A percentile compares a stretch with the other conserved stretches of the same genome.
These are phyloP conservation scores for Heliconius hortense DNA, from an alignment of 2,888 invertebrate genomes.

Conservation along the genomic window DNA sequence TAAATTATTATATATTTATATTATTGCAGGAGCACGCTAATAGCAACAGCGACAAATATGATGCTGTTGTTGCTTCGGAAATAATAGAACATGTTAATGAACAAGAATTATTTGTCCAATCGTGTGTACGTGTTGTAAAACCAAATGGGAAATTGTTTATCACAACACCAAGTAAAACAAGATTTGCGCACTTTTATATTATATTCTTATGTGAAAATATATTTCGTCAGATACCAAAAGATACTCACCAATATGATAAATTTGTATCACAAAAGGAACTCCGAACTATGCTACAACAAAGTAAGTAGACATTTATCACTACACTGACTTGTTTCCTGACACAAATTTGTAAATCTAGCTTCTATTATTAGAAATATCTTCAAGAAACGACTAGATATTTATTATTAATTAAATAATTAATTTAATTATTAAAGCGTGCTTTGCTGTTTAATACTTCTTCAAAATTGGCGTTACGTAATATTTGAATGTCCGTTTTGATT, in stretches of 20 bases:
- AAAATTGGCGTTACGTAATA: too few species aligned
- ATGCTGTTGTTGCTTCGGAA: conserved; percentile 94
- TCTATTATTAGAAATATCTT: background rate
- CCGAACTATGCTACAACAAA: conserved; percentile 84
- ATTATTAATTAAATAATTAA: too few species aligned
- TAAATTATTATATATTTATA: too few species aligned
- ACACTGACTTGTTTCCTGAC: background rate
- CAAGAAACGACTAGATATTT: too few species aligned
- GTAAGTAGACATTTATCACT: conserved; percentile 77
- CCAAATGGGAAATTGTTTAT: conserved; percentile 87
- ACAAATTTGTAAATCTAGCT: background rate
- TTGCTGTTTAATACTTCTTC: too few species aligned
- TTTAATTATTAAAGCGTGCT: too few species aligned
- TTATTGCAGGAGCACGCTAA: conserved; percentile 74
- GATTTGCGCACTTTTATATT: conserved; percentile 83
- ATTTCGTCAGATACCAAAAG: conserved; percentile 86
- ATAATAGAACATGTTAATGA: conserved; percentile 93
- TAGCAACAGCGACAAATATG: conserved; percentile 75
- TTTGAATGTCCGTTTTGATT: too few species aligned
- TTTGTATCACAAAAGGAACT: conserved; percentile 91
- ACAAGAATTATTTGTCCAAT: conserved; percentile 85
- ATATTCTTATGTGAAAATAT: conserved; percentile 91
- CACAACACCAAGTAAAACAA: conserved; percentile 85
- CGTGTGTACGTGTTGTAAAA: conserved; percentile 85
- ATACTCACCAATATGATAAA: conserved; percentile 95